Evolutionary conservation across 2,113 vertebrate species (phyloP).

Genomic region (cat (Felis catus)): DNA sequence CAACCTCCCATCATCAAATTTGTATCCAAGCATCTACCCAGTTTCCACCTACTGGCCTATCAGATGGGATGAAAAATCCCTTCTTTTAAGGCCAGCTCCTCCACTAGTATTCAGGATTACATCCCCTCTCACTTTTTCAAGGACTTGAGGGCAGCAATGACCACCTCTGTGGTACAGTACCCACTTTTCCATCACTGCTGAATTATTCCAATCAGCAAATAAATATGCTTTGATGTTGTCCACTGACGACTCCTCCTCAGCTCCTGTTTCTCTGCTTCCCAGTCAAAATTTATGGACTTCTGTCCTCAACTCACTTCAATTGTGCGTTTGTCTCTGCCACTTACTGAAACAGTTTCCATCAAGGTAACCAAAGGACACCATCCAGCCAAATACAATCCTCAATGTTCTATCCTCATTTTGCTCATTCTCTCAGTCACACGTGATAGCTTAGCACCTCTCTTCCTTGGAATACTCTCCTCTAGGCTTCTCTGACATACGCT

Average conservation of each 20-base stretch:
- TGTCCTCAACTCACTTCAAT: neutral
- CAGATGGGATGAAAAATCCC: neutral
- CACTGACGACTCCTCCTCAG: neutral
- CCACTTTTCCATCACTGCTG: neutral
- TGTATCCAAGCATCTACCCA: neutral
- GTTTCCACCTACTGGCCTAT: neutral
- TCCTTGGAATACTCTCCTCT: neutral
- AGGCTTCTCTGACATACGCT: neutral
- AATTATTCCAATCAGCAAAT: neutral
- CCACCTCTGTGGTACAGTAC: neutral
- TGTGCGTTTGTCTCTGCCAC: neutral
- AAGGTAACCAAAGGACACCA: neutral
- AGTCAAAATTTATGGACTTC: neutral
- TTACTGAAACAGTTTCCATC: conserved; percentile 14
- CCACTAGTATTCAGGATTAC: neutral
- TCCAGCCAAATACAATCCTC: neutral
- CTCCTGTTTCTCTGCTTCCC: neutral
- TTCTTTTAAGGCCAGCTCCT: neutral
- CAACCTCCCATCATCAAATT: neutral
- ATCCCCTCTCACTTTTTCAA: neutral
- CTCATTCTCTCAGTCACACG: neutral
- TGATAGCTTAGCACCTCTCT: neutral
- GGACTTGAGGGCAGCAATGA: neutral
- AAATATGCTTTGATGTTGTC: neutral
- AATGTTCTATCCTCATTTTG: neutral